Evolutionary conservation across 2,113 vertebrate genomes (phyloP), one percentile per base, ranked within the genome.

Genomic region (Coreoperca whiteheadi): DNA sequence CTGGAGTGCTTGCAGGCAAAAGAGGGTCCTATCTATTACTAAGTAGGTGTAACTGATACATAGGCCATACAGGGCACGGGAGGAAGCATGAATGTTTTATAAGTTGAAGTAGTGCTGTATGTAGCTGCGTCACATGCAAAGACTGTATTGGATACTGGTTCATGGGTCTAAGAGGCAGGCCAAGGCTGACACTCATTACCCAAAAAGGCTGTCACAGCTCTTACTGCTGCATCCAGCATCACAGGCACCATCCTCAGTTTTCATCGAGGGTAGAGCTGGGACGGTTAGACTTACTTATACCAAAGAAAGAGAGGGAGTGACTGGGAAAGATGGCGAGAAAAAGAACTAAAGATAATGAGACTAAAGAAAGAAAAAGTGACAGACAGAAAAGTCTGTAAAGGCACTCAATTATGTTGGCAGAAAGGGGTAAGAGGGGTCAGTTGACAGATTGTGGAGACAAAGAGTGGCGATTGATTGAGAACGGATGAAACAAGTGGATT

Each of bases 371-470:
- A 68, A 43, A 77, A 21, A 23, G 23, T 74, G 32, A 79, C 1
- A 4, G 11, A 60, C 12, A 60, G 56, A 77, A 0, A 76, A 65
- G 68, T 78, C 46, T 59, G 77, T 60, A 50, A 78, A 79, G 46
- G 57, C 70, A 78, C 61, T 90, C 54, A 6, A 68, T 85, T 85
- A 87, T 87, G 73, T 65, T 68, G 68, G 74, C 64, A 77, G 69
- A 34, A 64, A 50, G 70, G 66, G 64, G 59, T 71, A 56, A 70
- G n/a, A 73, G 70, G 77, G 74, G 81, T 90, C 77, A 81, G 64
- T 77, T 77, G 88, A 87, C 34, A 82, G 91, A 84, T 81, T 65
- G 67, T 8, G 30, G 23, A 80, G 73, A 84, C 72, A 84, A 73
- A 73, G 64, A 50, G 32, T 6, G 56, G 3, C 34, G 69, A 78